Base-by-base conservation (phyloP, 2,797 vertebrate genomes). In the Helostoma temminkii region DNA sequence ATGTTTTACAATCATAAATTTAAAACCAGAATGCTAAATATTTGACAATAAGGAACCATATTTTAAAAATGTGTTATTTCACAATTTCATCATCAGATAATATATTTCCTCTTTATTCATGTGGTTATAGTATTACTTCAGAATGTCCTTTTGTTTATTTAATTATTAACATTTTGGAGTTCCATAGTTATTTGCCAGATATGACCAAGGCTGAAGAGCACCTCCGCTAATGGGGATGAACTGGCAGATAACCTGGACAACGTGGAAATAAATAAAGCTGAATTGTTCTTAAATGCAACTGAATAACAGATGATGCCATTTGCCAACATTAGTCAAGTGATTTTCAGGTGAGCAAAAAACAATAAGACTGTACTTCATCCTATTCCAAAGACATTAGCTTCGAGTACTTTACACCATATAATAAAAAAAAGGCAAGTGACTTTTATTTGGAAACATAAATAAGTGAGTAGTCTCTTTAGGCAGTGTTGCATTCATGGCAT, bases 371-470 rank as follows among this genome's bases (percentile, higher is more conserved):
- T 69, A 66, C 80, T 78, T 64, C 39, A 28, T 66, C 58, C 69
- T 18, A 75, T 84, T 76, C 46, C 28, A 30, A 49, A 66, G 59
- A 81, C 71, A 82, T 91, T 90, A 85, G 65, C 53, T 62, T 67
- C 18, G 16, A 81, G 70, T 76, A 88, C 63, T 65, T 77, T 57
- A 76, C 71, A 78, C 82, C 63, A 9, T 75, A 81, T 77, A 43
- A 67, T 59, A 59, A 36, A 58, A 43, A 46, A 66, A 57, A 73
- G 54, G 61, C 73, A 70, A 74, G 66, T 75, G 50, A 67, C 30
- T 79, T 84, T 70, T 80, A 74, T 84, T 62, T 81, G 76, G 61
- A 77, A 88, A 64, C 70, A 58, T 89, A 21, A 83, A 91, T 86
- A 83, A 81, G 89, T 75, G 48, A 89, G 37, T 16, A 45, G 63